Percentiles rank a stretch among this genome's conserved stretches.
phyloP scores from a whole-genome alignment of 2,797 vertebrate genomes.

The Scolopax bukidnonensis region DNA sequence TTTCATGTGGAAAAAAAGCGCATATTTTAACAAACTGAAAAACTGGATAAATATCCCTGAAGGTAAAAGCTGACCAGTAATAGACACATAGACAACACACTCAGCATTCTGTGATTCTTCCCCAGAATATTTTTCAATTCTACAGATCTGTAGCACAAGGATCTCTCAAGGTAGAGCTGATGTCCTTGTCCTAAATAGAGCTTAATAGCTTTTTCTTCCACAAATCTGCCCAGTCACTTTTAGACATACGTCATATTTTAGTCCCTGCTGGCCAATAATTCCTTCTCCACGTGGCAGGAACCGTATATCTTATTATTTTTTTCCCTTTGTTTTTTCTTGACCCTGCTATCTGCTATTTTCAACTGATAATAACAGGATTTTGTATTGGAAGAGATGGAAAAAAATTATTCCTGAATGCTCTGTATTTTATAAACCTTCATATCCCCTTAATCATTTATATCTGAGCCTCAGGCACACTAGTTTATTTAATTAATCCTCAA shows the following conservation, averaged over 20 bases:
- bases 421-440: not conserved
- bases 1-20: not conserved
- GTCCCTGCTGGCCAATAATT: not conserved
- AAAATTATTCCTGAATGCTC: not conserved
- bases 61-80: not conserved
- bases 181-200: not conserved
- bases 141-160: not conserved
- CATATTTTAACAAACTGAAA: not conserved
- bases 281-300: not conserved
- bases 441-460: not conserved
- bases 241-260: not conserved
- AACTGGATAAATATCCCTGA: not conserved
- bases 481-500: constrained; percentile 19
- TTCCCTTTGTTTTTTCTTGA: not conserved
- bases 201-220: not conserved
- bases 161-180: not conserved
- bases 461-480: not conserved
- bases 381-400: not conserved
- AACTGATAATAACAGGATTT: not conserved
- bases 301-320: not conserved
- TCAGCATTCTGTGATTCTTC: not conserved
- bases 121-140: not conserved
- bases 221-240: not conserved
- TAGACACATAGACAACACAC: not conserved
- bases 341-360: not conserved